phyloP scores from a whole-genome alignment of 2,113 vertebrate genomes.

The Seriola aureovittata region DNA sequence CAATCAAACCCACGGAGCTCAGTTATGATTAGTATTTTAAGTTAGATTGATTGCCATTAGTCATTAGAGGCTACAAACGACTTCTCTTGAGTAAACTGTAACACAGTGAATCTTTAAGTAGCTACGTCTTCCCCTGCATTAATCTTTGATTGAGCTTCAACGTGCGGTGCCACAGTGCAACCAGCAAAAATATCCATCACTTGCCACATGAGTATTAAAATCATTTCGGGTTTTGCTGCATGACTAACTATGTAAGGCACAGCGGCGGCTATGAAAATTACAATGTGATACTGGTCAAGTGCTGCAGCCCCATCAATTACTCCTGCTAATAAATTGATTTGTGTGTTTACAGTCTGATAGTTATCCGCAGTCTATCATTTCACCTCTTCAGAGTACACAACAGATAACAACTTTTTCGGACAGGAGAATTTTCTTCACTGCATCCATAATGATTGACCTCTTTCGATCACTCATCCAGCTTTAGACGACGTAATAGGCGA shows the following conservation, averaged over 20 bases:
- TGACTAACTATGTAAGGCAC: constrained; percentile 29
- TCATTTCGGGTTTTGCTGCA: constrained; percentile 52
- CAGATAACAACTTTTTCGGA: constrained; percentile 56
- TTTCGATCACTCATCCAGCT: constrained; percentile 46
- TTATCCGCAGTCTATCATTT: constrained; percentile 42
- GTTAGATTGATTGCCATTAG: not conserved
- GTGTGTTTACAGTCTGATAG: constrained; percentile 56
- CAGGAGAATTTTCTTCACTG: constrained; percentile 26
- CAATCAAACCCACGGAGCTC: not conserved
- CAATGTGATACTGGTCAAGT: constrained; percentile 41
- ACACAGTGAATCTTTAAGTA: constrained; percentile 28
- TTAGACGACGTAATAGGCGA: no score
- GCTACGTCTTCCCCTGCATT: constrained; percentile 14
- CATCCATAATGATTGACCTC: constrained; percentile 70
- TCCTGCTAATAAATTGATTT: constrained; percentile 70
- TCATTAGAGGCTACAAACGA: constrained; percentile 15
- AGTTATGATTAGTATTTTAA: not conserved
- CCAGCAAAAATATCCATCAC: constrained; percentile 7
- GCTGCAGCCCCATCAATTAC: constrained; percentile 65
- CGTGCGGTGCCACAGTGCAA: not conserved
- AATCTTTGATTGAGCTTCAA: constrained; percentile 7
- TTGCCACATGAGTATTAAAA: constrained; percentile 46
- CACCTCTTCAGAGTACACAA: constrained; percentile 24
- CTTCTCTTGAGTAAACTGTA: constrained; percentile 7
- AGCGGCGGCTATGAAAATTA: constrained; percentile 43